Evolutionary conservation across 2,888 invertebrate species (phyloP).

Genomic region (Scaptomyza caliginosa): DNA sequence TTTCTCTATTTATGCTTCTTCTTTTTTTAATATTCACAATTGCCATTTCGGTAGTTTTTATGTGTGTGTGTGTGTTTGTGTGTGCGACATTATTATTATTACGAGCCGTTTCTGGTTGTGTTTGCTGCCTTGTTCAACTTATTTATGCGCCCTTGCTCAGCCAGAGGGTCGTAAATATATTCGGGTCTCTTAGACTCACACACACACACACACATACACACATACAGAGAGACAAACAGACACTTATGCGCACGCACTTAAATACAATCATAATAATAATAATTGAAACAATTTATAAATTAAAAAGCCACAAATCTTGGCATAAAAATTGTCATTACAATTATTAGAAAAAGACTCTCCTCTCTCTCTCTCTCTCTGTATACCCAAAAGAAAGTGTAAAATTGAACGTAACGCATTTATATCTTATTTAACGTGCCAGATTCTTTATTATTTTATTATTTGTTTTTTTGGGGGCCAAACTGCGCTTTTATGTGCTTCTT

Average conservation of each 20-base stretch:
- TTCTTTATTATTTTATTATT: slow-evolving; percentile 49
- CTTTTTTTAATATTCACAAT: slow-evolving; percentile 76
- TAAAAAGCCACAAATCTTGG: slow-evolving; percentile 81
- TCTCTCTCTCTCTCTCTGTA: not conserved
- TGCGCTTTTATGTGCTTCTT: slow-evolving; percentile 50
- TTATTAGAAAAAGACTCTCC: slow-evolving; percentile 65
- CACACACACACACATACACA: slow-evolving; percentile 9
- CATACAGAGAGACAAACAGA: slow-evolving; percentile 22
- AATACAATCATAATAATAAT: slow-evolving; percentile 79
- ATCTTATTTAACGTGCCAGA: slow-evolving; percentile 2
- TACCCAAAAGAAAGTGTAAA: slow-evolving; percentile 43
- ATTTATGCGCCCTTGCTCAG: slow-evolving; percentile 63
- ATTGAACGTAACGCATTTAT: slow-evolving; percentile 26
- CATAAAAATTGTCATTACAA: slow-evolving; percentile 73
- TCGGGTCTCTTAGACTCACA: slow-evolving; percentile 49
- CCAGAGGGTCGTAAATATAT: slow-evolving; percentile 71
- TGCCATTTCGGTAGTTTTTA: slow-evolving; percentile 76
- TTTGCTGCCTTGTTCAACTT: slow-evolving; percentile 71
- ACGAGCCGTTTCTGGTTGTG: slow-evolving; percentile 74
- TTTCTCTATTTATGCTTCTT: slow-evolving; percentile 15
- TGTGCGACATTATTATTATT: slow-evolving; percentile 74
- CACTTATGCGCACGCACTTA: slow-evolving; percentile 75
- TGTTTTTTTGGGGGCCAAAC: slow-evolving; percentile 4
- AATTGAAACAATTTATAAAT: slow-evolving; percentile 80
- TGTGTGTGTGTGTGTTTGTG: slow-evolving; percentile 44